phyloP scores from a whole-genome alignment of 1,140 invertebrate genomes.

The Panonychus citri region DNA sequence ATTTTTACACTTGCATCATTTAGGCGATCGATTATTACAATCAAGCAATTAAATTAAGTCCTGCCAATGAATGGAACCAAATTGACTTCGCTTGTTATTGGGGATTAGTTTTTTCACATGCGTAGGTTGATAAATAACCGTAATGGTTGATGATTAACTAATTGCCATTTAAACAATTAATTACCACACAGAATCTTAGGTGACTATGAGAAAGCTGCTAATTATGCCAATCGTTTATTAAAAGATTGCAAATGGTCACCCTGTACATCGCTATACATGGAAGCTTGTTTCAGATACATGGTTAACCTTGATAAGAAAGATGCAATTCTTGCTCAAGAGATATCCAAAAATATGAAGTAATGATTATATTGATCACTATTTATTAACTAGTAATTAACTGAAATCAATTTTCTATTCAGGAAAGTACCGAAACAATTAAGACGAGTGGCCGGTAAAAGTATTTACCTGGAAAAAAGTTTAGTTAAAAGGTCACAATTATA shows the following conservation, averaged over 20 bases:
- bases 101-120: constrained; percentile 60
- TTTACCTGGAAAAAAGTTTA: constrained; percentile 89
- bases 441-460: constrained; percentile 75
- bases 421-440: constrained; percentile 56
- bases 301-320: constrained; percentile 16
- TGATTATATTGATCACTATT: not conserved
- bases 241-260: constrained; percentile 68
- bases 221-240: constrained; percentile 43
- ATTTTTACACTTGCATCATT: no score
- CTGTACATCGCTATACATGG: constrained; percentile 70
- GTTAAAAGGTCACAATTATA: constrained; percentile 57
- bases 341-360: constrained; percentile 27
- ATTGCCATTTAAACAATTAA: not conserved
- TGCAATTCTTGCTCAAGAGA: constrained; percentile 21
- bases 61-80: constrained; percentile 75
- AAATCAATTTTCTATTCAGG: constrained; percentile 25
- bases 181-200: constrained; percentile 4
- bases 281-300: constrained; percentile 49
- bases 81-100: constrained; percentile 87
- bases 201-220: constrained; percentile 41
- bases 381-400: not conserved
- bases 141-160: no score
- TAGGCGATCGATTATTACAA: constrained; percentile 50
- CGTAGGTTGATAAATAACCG: constrained; percentile 3
- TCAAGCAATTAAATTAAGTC: constrained; percentile 56